These are phyloP conservation scores for Osmoderma eremita DNA, from an alignment of 2,888 invertebrate species.

Conservation along the genomic window DNA sequence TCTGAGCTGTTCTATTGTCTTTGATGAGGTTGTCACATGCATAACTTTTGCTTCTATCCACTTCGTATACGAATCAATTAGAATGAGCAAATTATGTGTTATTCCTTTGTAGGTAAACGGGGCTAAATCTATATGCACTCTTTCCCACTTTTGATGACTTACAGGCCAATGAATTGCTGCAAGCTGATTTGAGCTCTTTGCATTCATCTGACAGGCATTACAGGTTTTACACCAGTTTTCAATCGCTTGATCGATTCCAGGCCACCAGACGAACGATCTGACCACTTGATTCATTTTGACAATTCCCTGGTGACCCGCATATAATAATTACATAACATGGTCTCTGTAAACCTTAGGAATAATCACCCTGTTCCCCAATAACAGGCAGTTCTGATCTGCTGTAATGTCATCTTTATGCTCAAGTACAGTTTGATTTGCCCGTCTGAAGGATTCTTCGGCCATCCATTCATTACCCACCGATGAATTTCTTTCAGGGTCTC, in stretches of 20 bases:
- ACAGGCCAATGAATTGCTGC: neutral
- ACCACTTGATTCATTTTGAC: neutral
- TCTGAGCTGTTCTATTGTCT: conserved; percentile 14
- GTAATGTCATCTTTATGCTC: neutral
- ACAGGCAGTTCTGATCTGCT: neutral
- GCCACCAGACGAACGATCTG: neutral
- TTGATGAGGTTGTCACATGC: conserved; percentile 8
- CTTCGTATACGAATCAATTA: conserved; percentile 50
- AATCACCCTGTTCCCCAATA: neutral
- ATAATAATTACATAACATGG: neutral
- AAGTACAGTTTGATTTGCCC: neutral
- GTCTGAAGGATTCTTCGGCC: neutral
- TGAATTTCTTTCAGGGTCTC: neutral
- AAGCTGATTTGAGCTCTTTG: neutral
- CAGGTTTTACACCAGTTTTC: neutral
- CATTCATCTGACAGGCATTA: neutral
- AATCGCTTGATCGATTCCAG: neutral
- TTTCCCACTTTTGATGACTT: neutral
- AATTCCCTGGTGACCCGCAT: neutral
- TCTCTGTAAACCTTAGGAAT: neutral
- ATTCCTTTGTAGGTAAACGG: too few relatives aligned
- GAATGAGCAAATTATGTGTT: too few relatives aligned
- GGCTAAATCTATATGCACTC: neutral
- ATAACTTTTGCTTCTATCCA: conserved; percentile 7
- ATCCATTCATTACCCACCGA: neutral